These are phyloP conservation scores for Acropora tenuis DNA, from an alignment of 64 coral and sea anemone genomes.

Conservation along the genomic window DNA sequence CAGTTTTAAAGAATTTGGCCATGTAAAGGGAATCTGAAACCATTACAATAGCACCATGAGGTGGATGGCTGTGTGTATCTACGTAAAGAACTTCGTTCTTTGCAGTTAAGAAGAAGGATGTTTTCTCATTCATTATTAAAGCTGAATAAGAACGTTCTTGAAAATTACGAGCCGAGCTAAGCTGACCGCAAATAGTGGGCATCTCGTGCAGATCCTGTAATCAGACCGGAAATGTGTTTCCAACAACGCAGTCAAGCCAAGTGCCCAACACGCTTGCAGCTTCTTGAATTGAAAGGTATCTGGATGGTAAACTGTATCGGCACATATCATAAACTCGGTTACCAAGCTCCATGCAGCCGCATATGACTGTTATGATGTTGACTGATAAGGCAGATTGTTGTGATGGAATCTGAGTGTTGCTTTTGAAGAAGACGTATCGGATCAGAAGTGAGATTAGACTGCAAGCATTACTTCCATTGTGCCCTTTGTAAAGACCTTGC, in stretches of 20 bases:
- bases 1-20: conserved; percentile 12
- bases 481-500: conserved; percentile 62
- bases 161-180: not conserved
- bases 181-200: conserved; percentile 53
- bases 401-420: not conserved
- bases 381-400: too few relatives aligned
- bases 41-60: conserved; percentile 28
- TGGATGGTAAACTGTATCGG: conserved; percentile 48
- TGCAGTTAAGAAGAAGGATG: conserved; percentile 41
- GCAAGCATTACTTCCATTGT: conserved; percentile 76
- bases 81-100: conserved; percentile 8
- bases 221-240: conserved; percentile 45
- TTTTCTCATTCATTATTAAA: too few relatives aligned
- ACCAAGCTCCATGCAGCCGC: conserved; percentile 62
- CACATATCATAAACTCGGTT: conserved; percentile 69
- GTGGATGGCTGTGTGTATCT: conserved; percentile 50
- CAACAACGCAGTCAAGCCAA: conserved; percentile 23
- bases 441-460: conserved; percentile 48
- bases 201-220: conserved; percentile 41
- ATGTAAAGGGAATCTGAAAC: not conserved
- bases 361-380: too few relatives aligned
- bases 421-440: conserved; percentile 9
- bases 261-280: conserved; percentile 48
- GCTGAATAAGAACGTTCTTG: not conserved
- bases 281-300: too few relatives aligned